A percentile compares a stretch with the other conserved stretches of the same genome.
Conservation (phyloP, 1,140 invertebrate genomes). For the Goniozus legneri region DNA sequence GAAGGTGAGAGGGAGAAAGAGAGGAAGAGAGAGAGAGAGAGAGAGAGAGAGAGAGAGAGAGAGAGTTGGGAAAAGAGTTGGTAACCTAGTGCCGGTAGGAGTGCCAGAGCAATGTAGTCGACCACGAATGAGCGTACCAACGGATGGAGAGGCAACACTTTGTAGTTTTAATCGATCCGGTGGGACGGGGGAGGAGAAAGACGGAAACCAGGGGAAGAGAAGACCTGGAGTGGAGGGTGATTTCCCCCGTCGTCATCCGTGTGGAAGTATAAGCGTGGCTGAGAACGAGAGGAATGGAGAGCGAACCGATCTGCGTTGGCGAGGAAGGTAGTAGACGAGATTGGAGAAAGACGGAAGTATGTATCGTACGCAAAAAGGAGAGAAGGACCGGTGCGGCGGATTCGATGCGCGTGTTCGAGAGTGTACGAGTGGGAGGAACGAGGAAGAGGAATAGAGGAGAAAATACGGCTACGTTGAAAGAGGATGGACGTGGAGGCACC, state of each 20-base stretch:
- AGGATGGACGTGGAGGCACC: no score
- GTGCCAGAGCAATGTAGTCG: constrained; percentile 39
- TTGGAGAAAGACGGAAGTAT: constrained; percentile 8
- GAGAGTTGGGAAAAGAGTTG: constrained; percentile 24
- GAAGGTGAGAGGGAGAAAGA: constrained; percentile 10
- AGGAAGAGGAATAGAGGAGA: constrained; percentile 17
- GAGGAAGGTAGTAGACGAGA: constrained; percentile 10
- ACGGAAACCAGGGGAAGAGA: constrained; percentile 20
- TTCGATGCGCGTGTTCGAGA: constrained; percentile 20
- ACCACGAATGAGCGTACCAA: constrained; percentile 46
- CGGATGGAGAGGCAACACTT: constrained; percentile 44
- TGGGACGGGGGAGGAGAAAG: constrained; percentile 34
- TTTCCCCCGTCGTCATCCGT: no score
- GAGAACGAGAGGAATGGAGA: constrained; percentile 1
- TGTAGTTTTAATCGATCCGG: constrained; percentile 51
- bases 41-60: constrained; percentile 10
- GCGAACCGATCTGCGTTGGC: background rate
- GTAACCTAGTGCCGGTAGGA: constrained; percentile 41
- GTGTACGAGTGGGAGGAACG: constrained; percentile 25
- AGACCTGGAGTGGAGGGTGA: constrained; percentile 10
- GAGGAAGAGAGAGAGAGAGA: background rate
- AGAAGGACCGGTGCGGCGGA: constrained; percentile 19
- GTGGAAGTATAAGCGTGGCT: background rate
- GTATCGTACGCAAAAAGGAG: constrained; percentile 13
- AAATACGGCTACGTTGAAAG: constrained; percentile 19